A percentile compares a stretch with the other conserved stretches of the same genome.
Conservation (phyloP, 2,797 vertebrate genomes). For the Oreonectes daqikongensis region DNA sequence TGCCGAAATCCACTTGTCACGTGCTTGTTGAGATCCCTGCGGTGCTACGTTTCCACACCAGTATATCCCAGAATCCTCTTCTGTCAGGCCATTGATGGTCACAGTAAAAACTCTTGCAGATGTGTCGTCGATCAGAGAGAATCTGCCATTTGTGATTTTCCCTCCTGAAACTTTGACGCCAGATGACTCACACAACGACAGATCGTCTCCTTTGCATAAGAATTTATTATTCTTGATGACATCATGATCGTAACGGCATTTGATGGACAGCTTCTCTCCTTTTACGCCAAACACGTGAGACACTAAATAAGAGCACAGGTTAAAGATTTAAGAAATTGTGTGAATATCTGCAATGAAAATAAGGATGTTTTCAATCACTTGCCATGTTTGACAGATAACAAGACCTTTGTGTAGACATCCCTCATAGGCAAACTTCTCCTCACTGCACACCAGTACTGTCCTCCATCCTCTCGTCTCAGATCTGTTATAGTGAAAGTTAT, state of each 20-base stretch:
- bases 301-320: neutral
- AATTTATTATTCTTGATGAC: neutral
- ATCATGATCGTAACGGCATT: neutral
- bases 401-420: neutral
- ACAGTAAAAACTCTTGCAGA: constrained; percentile 39
- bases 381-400: neutral
- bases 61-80: constrained; percentile 24
- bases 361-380: neutral
- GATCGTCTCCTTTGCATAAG: neutral
- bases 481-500: constrained; percentile 56
- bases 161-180: neutral
- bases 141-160: fast-evolving
- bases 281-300: fast-evolving
- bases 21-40: neutral
- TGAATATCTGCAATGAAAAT: neutral
- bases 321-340: neutral
- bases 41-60: constrained; percentile 17
- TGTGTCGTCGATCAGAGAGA: constrained; percentile 48
- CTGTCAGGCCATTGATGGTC: constrained; percentile 41
- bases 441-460: constrained; percentile 58
- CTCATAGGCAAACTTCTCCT: fast-evolving
- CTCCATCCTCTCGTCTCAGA: constrained; percentile 55
- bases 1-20: neutral
- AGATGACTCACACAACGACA: neutral
- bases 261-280: neutral